These are phyloP conservation scores for Herpetotheres cachinnans DNA, from an alignment of 2,113 vertebrate species.

Conservation along the genomic window DNA sequence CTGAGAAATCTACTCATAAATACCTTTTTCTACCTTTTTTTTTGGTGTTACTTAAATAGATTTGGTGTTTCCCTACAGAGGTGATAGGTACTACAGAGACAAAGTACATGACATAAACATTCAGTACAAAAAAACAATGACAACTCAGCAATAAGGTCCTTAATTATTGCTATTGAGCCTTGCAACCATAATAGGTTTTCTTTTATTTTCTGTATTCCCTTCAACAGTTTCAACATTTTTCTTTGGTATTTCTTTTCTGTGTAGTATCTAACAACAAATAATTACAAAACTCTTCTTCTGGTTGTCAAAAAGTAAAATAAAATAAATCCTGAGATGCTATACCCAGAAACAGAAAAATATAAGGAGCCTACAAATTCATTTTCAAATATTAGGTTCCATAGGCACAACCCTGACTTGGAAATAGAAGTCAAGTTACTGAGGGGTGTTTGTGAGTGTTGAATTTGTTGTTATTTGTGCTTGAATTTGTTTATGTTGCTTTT, in stretches of 20 bases:
- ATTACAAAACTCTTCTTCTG: not conserved
- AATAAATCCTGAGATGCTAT: not conserved
- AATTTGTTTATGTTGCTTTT: slow-evolving; percentile 41
- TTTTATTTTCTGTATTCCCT: slow-evolving; percentile 1
- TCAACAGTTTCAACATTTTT: not conserved
- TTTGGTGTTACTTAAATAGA: not conserved
- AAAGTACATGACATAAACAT: not conserved
- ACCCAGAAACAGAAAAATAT: not conserved
- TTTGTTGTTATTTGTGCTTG: slow-evolving; percentile 21
- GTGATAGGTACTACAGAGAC: not conserved
- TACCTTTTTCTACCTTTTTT: not conserved
- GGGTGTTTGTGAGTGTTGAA: not conserved
- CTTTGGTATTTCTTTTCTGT: not conserved
- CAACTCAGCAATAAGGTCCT: not conserved
- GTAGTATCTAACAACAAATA: not conserved
- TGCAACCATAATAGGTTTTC: not conserved
- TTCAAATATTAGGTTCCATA: not conserved
- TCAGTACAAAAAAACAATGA: not conserved
- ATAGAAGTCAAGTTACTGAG: not conserved
- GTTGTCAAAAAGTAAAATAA: not conserved
- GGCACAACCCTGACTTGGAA: not conserved
- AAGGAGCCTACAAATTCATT: not conserved
- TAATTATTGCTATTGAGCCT: slow-evolving; percentile 33
- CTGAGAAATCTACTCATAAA: not conserved
- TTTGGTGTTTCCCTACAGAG: not conserved